Conservation (phyloP, 2,888 invertebrate genomes). For the Fragum whitleyi region DNA sequence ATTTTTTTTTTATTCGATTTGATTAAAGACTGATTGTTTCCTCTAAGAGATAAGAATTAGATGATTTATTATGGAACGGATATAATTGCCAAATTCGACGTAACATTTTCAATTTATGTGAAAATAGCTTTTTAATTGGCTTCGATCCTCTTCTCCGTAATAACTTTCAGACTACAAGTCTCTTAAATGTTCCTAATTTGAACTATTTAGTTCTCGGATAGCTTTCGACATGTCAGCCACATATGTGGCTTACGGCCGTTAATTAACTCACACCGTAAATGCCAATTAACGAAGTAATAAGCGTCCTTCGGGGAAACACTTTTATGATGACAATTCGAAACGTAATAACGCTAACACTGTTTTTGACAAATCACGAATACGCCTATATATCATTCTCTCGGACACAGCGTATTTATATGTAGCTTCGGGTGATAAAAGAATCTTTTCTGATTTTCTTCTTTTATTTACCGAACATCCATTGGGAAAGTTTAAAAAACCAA, state of each 20-base stretch:
- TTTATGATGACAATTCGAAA: not conserved
- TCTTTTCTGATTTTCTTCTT: too few relatives aligned
- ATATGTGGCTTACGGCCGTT: not conserved
- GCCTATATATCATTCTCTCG: too few relatives aligned
- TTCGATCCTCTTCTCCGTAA: not conserved
- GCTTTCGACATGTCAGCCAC: not conserved
- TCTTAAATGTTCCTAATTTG: not conserved
- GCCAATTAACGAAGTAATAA: not conserved
- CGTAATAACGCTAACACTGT: not conserved
- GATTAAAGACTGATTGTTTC: too few relatives aligned
- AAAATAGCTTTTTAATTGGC: constrained; percentile 1
- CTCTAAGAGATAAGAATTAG: too few relatives aligned
- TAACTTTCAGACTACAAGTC: not conserved
- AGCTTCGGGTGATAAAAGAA: too few relatives aligned
- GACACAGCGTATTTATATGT: too few relatives aligned
- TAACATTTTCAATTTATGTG: not conserved
- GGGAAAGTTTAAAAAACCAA: too few relatives aligned
- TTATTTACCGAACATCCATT: too few relatives aligned
- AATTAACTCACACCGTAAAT: not conserved
- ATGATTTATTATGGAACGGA: too few relatives aligned
- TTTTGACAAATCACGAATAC: too few relatives aligned
- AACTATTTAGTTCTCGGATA: not conserved
- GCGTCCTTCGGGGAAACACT: not conserved
- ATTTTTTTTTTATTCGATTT: too few relatives aligned
- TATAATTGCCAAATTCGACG: too few relatives aligned